These are phyloP conservation scores for Corythucha ciliata DNA, from an alignment of 2,888 invertebrate genomes.

Conservation along the genomic window DNA sequence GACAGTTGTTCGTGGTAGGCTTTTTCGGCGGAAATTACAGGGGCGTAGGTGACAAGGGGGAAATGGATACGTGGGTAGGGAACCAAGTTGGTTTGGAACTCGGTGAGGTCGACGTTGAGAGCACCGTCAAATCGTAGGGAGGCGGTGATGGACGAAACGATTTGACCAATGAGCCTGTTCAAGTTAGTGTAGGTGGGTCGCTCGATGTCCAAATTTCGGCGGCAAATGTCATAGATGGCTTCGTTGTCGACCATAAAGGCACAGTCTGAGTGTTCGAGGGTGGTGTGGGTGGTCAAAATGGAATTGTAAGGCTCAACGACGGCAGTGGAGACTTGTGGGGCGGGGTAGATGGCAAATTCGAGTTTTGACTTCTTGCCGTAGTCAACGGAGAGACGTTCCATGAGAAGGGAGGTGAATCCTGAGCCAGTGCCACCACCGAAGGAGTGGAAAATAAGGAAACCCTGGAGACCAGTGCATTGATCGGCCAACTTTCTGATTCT, in stretches of 20 bases:
- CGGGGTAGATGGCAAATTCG: conserved; percentile 58
- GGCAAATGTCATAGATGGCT: conserved; percentile 50
- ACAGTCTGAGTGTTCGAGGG: conserved; percentile 54
- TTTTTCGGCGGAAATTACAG: conserved; percentile 48
- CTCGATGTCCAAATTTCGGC: conserved; percentile 50
- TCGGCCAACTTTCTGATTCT: conserved; percentile 49
- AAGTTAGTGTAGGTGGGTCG: conserved; percentile 53
- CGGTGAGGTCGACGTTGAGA: conserved; percentile 53
- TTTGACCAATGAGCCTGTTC: conserved; percentile 64
- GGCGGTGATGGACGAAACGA: conserved; percentile 68
- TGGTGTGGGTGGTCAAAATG: conserved; percentile 52
- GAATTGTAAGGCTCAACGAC: conserved; percentile 52
- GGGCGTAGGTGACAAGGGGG: conserved; percentile 50
- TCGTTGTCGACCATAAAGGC: conserved; percentile 52
- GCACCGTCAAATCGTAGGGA: conserved; percentile 51
- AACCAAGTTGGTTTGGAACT: conserved; percentile 53
- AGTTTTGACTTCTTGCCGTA: conserved; percentile 57
- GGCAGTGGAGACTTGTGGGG: conserved; percentile 46
- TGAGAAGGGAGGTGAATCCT: conserved; percentile 55
- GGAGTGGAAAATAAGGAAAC: conserved; percentile 55
- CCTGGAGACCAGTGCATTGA: conserved; percentile 50
- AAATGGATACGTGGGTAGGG: conserved; percentile 58
- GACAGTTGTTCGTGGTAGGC: conserved; percentile 48
- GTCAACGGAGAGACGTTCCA: conserved; percentile 56
- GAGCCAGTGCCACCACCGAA: conserved; percentile 55